Percentiles rank a stretch among this genome's conserved stretches.
Evolutionary conservation across 2,888 invertebrate species (phyloP).

Genomic region (Aproaerema taeniolella): DNA sequence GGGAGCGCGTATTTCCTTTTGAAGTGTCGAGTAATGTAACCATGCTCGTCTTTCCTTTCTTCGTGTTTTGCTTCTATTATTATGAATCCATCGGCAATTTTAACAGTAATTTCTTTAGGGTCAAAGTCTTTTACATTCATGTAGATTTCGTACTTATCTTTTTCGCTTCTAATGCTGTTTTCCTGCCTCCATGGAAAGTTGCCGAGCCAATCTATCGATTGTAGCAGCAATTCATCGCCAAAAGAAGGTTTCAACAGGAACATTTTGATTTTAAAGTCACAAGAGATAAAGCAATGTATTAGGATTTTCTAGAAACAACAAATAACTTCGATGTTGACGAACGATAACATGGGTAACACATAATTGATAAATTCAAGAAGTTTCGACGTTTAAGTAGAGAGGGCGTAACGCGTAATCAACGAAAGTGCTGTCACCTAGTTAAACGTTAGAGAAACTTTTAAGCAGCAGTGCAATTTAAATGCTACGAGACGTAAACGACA

Average conservation of each 20-base stretch:
- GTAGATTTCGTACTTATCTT: constrained; percentile 45
- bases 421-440: constrained; percentile 1
- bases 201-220: constrained; percentile 58
- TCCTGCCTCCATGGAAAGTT: constrained; percentile 55
- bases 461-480: too few species aligned
- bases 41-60: constrained; percentile 51
- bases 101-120: constrained; percentile 46
- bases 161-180: constrained; percentile 31
- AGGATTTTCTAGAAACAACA: constrained; percentile 8
- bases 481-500: too few species aligned
- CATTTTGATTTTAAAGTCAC: too few species aligned
- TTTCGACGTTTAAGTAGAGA: too few species aligned
- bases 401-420: too few species aligned
- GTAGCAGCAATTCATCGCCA: constrained; percentile 50
- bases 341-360: background rate
- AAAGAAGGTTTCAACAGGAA: constrained; percentile 22
- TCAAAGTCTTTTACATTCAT: constrained; percentile 47
- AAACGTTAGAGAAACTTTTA: too few species aligned
- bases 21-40: constrained; percentile 47
- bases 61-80: constrained; percentile 53
- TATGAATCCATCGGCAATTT: constrained; percentile 38
- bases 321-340: background rate
- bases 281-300: too few species aligned
- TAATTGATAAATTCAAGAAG: background rate
- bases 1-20: constrained; percentile 45